Conservation (phyloP, 64 coral and sea anemone species). For the Hydrozoanthus tunicans region DNA sequence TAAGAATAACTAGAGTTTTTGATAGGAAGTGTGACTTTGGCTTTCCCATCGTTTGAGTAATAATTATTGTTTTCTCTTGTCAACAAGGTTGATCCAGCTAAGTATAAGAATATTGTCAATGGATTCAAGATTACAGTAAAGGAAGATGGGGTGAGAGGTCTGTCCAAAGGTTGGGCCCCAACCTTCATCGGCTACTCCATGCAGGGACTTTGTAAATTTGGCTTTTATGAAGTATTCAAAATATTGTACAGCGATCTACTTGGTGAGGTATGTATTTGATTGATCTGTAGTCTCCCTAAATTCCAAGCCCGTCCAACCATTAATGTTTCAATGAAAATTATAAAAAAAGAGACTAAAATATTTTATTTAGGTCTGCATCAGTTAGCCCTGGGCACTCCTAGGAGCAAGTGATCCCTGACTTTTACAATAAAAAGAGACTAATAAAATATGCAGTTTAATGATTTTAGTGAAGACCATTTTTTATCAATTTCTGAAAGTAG, state of each 20-base stretch:
- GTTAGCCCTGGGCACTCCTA: no score
- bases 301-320: no score
- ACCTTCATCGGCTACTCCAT: conserved; percentile 96
- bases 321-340: no score
- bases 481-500: neutral
- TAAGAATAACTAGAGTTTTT: no score
- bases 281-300: no score
- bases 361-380: no score
- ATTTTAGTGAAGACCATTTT: neutral
- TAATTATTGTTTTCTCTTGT: neutral
- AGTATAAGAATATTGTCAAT: conserved; percentile 81
- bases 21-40: neutral
- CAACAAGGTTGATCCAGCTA: conserved; percentile 84
- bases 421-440: conserved; percentile 4
- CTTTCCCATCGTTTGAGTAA: neutral
- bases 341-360: no score
- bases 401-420: neutral
- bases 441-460: neutral
- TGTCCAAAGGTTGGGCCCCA: conserved; percentile 97
- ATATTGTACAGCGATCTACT: conserved; percentile 93
- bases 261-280: conserved; percentile 74
- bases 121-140: conserved; percentile 84
- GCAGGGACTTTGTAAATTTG: conserved; percentile 99
- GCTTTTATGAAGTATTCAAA: conserved; percentile 99
- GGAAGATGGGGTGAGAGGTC: conserved; percentile 79